phyloP scores from a whole-genome alignment of 2,113 vertebrate genomes.

The Leptobrachium ailaonicum region DNA sequence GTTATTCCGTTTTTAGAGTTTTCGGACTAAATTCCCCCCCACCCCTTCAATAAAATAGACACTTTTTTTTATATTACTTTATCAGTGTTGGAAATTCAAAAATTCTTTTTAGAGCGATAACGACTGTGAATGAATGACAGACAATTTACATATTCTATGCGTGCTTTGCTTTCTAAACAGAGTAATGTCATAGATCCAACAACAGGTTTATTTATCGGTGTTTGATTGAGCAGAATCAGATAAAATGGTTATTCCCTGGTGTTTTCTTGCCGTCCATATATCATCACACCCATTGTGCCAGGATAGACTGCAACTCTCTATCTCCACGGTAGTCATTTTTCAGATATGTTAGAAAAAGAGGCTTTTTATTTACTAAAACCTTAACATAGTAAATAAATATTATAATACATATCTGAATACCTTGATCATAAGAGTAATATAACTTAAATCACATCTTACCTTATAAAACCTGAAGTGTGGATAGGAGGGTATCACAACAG shows the following conservation, averaged over 20 bases:
- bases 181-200: slow-evolving; percentile 28
- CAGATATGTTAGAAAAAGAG: too few relatives aligned
- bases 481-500: too few relatives aligned
- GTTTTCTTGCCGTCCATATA: background rate
- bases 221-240: slow-evolving; percentile 18
- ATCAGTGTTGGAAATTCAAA: slow-evolving; percentile 26
- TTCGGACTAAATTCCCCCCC: background rate
- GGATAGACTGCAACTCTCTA: slow-evolving; percentile 4
- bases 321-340: background rate
- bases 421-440: too few relatives aligned
- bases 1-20: slow-evolving; percentile 4
- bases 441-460: too few relatives aligned
- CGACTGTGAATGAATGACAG: slow-evolving; percentile 27
- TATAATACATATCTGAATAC: too few relatives aligned
- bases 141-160: slow-evolving; percentile 41
- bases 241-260: background rate
- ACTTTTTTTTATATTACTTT: slow-evolving; percentile 31
- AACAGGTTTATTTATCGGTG: accelerated
- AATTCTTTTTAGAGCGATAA: slow-evolving; percentile 25
- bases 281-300: background rate
- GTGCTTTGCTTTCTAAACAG: slow-evolving; percentile 34
- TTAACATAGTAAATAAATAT: too few relatives aligned
- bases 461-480: too few relatives aligned
- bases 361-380: too few relatives aligned
- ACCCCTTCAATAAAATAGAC: slow-evolving; percentile 9